A percentile compares a stretch with the other conserved stretches of the same genome.
Evolutionary conservation across 1,140 invertebrate species (phyloP).

Genomic region (Piezodorus guildinii): DNA sequence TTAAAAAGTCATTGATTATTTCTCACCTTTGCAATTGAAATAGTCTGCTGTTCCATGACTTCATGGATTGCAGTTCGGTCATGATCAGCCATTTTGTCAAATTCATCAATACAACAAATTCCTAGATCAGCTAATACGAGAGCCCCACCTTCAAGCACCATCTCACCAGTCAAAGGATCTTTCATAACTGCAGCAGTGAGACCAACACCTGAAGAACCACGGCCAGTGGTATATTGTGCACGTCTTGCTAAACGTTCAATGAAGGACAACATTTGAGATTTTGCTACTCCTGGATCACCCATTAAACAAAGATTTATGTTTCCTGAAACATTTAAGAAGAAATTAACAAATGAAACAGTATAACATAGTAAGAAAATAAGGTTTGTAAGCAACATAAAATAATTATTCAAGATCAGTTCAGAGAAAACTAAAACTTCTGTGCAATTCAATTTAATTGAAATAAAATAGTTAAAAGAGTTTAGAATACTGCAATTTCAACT

Average conservation of each 20-base stretch:
- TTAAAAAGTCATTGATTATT: too few species aligned
- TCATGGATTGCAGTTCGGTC: slow-evolving; percentile 98
- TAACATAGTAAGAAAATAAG: background rate
- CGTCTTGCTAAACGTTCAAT: slow-evolving; percentile 87
- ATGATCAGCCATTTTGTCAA: slow-evolving; percentile 97
- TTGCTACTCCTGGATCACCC: slow-evolving; percentile 99
- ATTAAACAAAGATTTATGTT: slow-evolving; percentile 98
- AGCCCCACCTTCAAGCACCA: slow-evolving; percentile 83
- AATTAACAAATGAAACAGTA: too few species aligned
- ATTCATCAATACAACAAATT: slow-evolving; percentile 99
- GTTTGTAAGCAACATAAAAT: too few species aligned
- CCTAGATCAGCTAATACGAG: slow-evolving; percentile 93
- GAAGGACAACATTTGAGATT: slow-evolving; percentile 91
- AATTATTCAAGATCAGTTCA: too few species aligned
- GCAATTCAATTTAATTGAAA: too few species aligned
- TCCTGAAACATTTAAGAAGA: slow-evolving; percentile 38
- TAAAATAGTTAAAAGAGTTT: too few species aligned
- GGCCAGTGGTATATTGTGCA: slow-evolving; percentile 76
- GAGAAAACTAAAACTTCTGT: too few species aligned
- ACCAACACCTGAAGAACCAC: slow-evolving; percentile 95
- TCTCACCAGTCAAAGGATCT: slow-evolving; percentile 82
- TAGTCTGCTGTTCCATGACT: slow-evolving; percentile 99
- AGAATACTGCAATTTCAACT: too few species aligned
- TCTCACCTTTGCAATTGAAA: slow-evolving; percentile 90
- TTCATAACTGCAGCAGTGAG: slow-evolving; percentile 96